These are phyloP conservation scores for Gobionotothen gibberifrons DNA, from an alignment of 2,797 vertebrate genomes.

Conservation along the genomic window DNA sequence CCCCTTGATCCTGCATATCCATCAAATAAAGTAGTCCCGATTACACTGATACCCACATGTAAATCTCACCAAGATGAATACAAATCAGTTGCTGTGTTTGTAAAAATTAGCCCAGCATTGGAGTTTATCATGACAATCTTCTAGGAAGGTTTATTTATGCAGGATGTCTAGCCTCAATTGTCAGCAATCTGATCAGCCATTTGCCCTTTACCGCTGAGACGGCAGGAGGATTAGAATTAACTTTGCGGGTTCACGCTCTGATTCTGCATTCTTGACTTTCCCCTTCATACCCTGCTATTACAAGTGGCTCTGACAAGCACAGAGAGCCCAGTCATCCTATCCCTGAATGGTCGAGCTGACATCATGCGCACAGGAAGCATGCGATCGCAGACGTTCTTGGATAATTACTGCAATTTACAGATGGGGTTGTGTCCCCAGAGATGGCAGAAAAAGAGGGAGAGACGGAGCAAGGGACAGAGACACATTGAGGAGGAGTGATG, in stretches of 20 bases:
- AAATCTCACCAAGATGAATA: slow-evolving; percentile 41
- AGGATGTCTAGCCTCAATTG: slow-evolving; percentile 60
- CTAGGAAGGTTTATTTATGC: slow-evolving; percentile 67
- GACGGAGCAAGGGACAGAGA: slow-evolving; percentile 33
- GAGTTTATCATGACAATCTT: slow-evolving; percentile 55
- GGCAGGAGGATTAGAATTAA: slow-evolving; percentile 68
- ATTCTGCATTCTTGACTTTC: slow-evolving; percentile 68
- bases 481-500: slow-evolving; percentile 36
- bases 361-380: slow-evolving; percentile 53
- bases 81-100: slow-evolving; percentile 51
- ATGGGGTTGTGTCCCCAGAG: slow-evolving; percentile 52
- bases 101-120: slow-evolving; percentile 45
- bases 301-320: slow-evolving; percentile 43
- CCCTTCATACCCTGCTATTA: slow-evolving; percentile 29
- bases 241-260: slow-evolving; percentile 63
- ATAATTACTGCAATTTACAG: slow-evolving; percentile 68
- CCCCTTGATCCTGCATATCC: slow-evolving; percentile 30
- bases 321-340: slow-evolving; percentile 51
- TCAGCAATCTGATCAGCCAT: slow-evolving; percentile 76
- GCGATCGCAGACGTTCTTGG: slow-evolving; percentile 36
- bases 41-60: slow-evolving; percentile 20
- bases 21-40: slow-evolving; percentile 49
- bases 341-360: slow-evolving; percentile 34
- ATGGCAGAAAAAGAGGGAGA: slow-evolving; percentile 22
- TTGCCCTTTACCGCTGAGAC: slow-evolving; percentile 72